Evolutionary conservation across 92 coral and sea anemone genomes (phyloP).

Genomic region (Phymanthus crucifer): DNA sequence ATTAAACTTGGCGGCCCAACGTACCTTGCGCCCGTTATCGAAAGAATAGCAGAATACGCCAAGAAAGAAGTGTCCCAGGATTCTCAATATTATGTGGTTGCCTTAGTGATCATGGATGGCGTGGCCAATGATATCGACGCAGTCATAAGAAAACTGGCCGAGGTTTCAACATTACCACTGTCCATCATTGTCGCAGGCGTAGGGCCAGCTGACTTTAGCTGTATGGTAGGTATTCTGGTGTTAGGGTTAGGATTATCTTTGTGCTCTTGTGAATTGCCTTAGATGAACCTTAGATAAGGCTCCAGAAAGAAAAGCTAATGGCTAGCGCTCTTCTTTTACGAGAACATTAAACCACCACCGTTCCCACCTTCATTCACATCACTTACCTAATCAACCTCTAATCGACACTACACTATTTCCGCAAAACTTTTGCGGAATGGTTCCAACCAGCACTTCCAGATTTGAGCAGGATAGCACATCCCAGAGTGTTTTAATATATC

Average conservation of each 20-base stretch:
- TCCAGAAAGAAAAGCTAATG: too few relatives aligned
- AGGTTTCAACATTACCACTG: conserved; percentile 62
- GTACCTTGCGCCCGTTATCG: conserved; percentile 86
- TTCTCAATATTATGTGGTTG: conserved; percentile 79
- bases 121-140: conserved; percentile 87
- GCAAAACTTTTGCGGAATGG: too few relatives aligned
- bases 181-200: conserved; percentile 92
- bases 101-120: conserved; percentile 85
- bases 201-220: conserved; percentile 86
- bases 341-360: too few relatives aligned
- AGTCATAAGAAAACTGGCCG: conserved; percentile 47
- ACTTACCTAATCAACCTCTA: too few relatives aligned
- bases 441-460: too few relatives aligned
- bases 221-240: conserved; percentile 83
- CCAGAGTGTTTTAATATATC: background rate
- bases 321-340: too few relatives aligned
- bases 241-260: too few relatives aligned
- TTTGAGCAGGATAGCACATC: too few relatives aligned
- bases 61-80: conserved; percentile 60
- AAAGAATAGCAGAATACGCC: conserved; percentile 79
- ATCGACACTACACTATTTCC: too few relatives aligned
- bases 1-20: conserved; percentile 90
- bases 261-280: too few relatives aligned
- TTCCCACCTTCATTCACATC: too few relatives aligned
- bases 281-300: too few relatives aligned